Evolutionary conservation across 2,113 vertebrate genomes (phyloP), one percentile per base, ranked within the genome.

Genomic region (Sinosuthora webbiana): DNA sequence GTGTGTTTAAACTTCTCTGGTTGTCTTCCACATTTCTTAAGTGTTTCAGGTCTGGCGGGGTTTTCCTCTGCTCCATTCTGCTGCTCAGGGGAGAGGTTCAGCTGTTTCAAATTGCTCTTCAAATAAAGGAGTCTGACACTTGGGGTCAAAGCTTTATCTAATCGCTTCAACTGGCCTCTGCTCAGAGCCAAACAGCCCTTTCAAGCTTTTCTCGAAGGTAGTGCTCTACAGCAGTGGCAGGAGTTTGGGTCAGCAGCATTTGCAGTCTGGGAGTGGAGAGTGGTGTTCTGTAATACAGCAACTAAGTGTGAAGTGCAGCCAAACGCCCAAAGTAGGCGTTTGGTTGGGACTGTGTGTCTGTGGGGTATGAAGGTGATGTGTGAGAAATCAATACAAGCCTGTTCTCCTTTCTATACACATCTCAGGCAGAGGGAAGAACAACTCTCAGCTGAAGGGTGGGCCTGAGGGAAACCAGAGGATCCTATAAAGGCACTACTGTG

Each of bases 311-410:
- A 83, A 81, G 39, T 20, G 19, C 7, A 81, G 47, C 56, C 64
- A 63, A 90, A 59, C 0, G 2, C 78, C 53, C 42, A 4, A 42
- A 81, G 44, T 35, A 39, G n/a, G n/a, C n/a, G n/a, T n/a, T n/a
- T 35, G 70, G 19, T 65, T 2, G 5, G 35, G 41, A 23, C 50
- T 30, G 22, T 70, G 64, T 44, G 30, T 68, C 52, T 57, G 37
- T 55, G 69, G 73, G 44, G 30, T 63, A 19, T 20, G 42, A 45
- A 60, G 35, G 6, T 35, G 47, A 59, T 47, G 56, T 56, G 80
- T 84, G 73, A 89, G 94, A 93, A 95, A 89, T 92, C 83, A 68
- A 31, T 94, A 56, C 44, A 44, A 91, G 27, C 60, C 65, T 70
- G 4, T 63, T 63, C 33, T 92, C 75, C 47, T 73, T 77, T 83